Evolutionary conservation across 2,797 vertebrate species (phyloP).

Genomic region (Neosilurus hyrtlii): DNA sequence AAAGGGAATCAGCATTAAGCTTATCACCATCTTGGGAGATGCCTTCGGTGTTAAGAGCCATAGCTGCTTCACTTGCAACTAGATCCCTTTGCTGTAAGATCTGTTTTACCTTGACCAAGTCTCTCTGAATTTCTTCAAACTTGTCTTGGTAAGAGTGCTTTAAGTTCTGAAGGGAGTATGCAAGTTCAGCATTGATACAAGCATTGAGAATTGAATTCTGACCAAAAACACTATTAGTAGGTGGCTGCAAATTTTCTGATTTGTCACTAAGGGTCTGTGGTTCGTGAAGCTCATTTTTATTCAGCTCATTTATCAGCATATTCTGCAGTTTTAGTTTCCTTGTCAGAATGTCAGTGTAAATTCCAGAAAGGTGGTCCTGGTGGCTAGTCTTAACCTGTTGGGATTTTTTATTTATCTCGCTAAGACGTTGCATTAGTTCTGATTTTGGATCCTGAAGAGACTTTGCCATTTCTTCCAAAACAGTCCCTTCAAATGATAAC

Average conservation of each 20-base stretch:
- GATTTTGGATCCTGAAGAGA: constrained; percentile 80
- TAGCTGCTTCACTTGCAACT: constrained; percentile 77
- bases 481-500: constrained; percentile 83
- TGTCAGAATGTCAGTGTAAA: constrained; percentile 80
- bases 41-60: constrained; percentile 74
- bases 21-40: constrained; percentile 78
- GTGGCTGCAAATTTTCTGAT: constrained; percentile 51
- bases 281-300: constrained; percentile 43
- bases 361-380: constrained; percentile 66
- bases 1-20: constrained; percentile 62
- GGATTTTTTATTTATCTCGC: constrained; percentile 77
- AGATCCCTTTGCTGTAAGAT: constrained; percentile 80
- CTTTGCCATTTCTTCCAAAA: constrained; percentile 87
- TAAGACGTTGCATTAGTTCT: constrained; percentile 75
- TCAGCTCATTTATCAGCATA: constrained; percentile 80
- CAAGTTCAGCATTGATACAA: constrained; percentile 84
- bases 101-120: constrained; percentile 76
- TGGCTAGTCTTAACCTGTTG: constrained; percentile 70
- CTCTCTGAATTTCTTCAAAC: constrained; percentile 78
- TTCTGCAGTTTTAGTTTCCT: constrained; percentile 87
- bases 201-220: constrained; percentile 66
- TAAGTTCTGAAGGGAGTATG: constrained; percentile 80
- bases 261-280: constrained; percentile 47
- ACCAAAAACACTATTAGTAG: constrained; percentile 46
- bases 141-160: constrained; percentile 81